Percentiles rank a stretch among this genome's conserved stretches.
Evolutionary conservation across 2,797 vertebrate species (phyloP).

Genomic region (Nothura maculosa): DNA sequence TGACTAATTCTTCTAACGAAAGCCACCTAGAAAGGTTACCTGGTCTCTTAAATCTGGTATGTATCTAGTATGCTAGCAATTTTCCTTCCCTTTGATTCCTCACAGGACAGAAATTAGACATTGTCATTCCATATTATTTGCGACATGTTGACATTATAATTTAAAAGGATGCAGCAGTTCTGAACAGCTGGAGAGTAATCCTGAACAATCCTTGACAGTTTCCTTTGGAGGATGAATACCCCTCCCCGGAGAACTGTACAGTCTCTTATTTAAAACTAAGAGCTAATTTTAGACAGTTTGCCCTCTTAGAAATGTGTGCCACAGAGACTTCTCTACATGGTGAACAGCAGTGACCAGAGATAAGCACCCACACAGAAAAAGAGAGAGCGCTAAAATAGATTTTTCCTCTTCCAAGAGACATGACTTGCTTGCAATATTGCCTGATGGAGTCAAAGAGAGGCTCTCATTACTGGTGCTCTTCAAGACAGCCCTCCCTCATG

Average conservation of each 20-base stretch:
- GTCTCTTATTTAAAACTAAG: conserved; percentile 70
- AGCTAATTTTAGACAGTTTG: conserved; percentile 75
- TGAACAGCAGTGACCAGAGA: conserved; percentile 71
- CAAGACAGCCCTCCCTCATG: background rate
- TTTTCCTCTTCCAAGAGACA: conserved; percentile 56
- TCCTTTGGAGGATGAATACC: conserved; percentile 71
- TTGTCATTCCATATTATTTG: conserved; percentile 67
- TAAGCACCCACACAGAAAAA: conserved; percentile 70
- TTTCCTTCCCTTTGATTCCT: conserved; percentile 69
- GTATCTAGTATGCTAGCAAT: conserved; percentile 48
- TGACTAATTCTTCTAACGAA: conserved; percentile 37
- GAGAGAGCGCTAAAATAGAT: conserved; percentile 46
- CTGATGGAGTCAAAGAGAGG: conserved; percentile 16
- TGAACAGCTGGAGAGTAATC: conserved; percentile 77
- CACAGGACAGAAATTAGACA: conserved; percentile 74
- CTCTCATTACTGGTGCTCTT: background rate
- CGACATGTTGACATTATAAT: conserved; percentile 72
- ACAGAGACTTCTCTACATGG: conserved; percentile 65
- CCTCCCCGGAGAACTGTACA: conserved; percentile 62
- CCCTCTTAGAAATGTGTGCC: conserved; percentile 63
- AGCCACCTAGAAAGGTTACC: conserved; percentile 37
- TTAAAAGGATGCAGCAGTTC: conserved; percentile 74
- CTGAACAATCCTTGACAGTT: conserved; percentile 74
- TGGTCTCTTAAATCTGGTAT: conserved; percentile 31
- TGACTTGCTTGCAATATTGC: conserved; percentile 36